These are phyloP conservation scores for Collichthys lucidus DNA, from an alignment of 2,113 vertebrate genomes.

Conservation along the genomic window DNA sequence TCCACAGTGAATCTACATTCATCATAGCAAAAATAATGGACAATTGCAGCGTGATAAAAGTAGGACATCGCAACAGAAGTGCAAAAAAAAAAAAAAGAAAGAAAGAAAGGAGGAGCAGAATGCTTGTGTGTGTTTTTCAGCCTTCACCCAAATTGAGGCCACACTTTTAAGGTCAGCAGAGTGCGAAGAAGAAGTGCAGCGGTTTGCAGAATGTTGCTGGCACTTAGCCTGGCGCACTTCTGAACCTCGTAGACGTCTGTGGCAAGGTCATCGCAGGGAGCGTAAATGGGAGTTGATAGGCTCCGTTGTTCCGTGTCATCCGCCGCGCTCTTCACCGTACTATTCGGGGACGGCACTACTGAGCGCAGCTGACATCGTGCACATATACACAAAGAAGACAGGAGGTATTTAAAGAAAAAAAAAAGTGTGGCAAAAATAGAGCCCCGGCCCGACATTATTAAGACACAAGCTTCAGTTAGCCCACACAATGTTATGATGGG, in stretches of 20 bases:
- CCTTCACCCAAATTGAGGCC: constrained; percentile 69
- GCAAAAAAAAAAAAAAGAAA: constrained; percentile 12
- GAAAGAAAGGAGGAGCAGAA: constrained; percentile 30
- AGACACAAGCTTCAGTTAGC: constrained; percentile 84
- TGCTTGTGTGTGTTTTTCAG: constrained; percentile 53
- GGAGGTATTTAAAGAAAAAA: constrained; percentile 31
- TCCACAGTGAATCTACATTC: not conserved
- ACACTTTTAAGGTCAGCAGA: constrained; percentile 81
- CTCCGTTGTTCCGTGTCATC: constrained; percentile 81
- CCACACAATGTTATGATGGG: constrained; percentile 75
- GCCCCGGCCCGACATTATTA: constrained; percentile 58
- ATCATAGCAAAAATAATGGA: not conserved
- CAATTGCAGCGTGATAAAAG: constrained; percentile 31
- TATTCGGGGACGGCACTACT: constrained; percentile 66
- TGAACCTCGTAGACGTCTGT: constrained; percentile 73
- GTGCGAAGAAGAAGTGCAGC: constrained; percentile 76
- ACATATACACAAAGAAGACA: constrained; percentile 73
- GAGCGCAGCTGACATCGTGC: constrained; percentile 76
- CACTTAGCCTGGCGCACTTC: constrained; percentile 66
- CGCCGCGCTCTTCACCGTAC: constrained; percentile 61
- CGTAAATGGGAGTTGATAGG: constrained; percentile 81
- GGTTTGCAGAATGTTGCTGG: constrained; percentile 77
- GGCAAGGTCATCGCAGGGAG: constrained; percentile 78
- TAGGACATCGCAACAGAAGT: constrained; percentile 33
- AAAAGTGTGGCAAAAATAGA: constrained; percentile 63